phyloP scores from a whole-genome alignment of 2,113 vertebrate genomes.

The Trematomus loennbergii region DNA sequence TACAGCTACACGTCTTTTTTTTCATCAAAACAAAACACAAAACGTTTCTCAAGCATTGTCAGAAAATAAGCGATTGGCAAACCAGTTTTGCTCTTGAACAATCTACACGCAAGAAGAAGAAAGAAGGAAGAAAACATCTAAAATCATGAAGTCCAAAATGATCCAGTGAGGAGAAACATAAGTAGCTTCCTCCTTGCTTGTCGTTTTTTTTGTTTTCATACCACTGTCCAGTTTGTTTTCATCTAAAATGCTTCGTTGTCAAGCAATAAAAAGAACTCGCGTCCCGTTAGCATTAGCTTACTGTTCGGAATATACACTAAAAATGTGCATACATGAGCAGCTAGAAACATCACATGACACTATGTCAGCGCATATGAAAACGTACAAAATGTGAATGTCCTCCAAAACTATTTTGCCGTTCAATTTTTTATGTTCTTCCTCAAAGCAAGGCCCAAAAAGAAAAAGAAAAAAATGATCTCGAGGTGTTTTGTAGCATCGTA shows the following conservation, averaged over 20 bases:
- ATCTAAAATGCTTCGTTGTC: conserved; percentile 90
- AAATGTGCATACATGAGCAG: conserved; percentile 98
- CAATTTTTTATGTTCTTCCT: conserved; percentile 90
- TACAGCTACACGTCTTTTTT: conserved; percentile 87
- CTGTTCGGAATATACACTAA: conserved; percentile 98
- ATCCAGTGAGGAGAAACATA: conserved; percentile 88
- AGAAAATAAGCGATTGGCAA: conserved; percentile 95
- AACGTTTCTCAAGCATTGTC: conserved; percentile 91
- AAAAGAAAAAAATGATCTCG: conserved; percentile 79
- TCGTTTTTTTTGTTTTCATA: conserved; percentile 72
- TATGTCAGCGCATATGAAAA: conserved; percentile 99
- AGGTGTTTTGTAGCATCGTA: conserved; percentile 92
- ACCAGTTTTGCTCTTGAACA: conserved; percentile 93
- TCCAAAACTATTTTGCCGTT: conserved; percentile 95
- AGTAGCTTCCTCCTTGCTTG: conserved; percentile 82
- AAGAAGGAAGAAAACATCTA: conserved; percentile 82
- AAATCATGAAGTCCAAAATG: conserved; percentile 87
- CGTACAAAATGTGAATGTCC: conserved; percentile 99
- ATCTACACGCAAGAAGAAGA: conserved; percentile 87
- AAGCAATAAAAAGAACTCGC: conserved; percentile 94
- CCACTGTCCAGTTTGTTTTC: conserved; percentile 86
- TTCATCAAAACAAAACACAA: conserved; percentile 87
- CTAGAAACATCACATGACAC: conserved; percentile 97
- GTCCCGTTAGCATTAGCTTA: conserved; percentile 90
- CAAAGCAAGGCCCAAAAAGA: conserved; percentile 92